Base-by-base conservation (phyloP, 2,888 invertebrate species). In the Morpho helenor region DNA sequence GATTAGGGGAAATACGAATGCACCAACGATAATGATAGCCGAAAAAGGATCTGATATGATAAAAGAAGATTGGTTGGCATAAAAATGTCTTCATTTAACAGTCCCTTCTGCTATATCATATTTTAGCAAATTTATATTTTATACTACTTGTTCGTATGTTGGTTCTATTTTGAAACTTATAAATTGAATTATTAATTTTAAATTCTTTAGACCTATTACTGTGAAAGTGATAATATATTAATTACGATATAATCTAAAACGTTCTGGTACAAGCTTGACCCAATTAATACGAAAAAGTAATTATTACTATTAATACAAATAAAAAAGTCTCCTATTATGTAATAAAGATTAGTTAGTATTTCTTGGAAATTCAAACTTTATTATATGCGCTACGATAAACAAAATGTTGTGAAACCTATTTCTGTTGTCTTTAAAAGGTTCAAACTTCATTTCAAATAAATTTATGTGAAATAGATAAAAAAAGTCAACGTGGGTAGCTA, bases 21-120 rank as follows among this genome's bases (percentile, higher is more conserved):
- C 95, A 0, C 95, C 96, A 0, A 93, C 94, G 0, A 94, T 97
- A 8, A 97, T 97, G 97, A 96, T 97, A 55, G 97, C 93, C 0
- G 97, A 97, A 74, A 96, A 96, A 69, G 95, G 93, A 0, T 92
- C 95, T 1, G 96, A 97, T 79, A 92, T 95, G 88, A 94, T 96
- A 52, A 95, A 95, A 74, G 92, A 94, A 71, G 86, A 88, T 61
- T 85, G 86, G 84, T 63, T 76, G 41, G 9, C n/a, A 23, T n/a
- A 44, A 10, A 8, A 39, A 47, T 46, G 9, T 47, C 8, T 8
- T 9, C 3, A 23, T 31, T 31, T 2, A 31, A 31, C 31, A 31
- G 31, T 31, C 4, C 5, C 31, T 31, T 3, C 31, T 31, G 5
- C 31, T 31, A 3, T 31, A 31, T 31, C 5, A 16, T 16, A 31